Evolutionary conservation across 1,140 invertebrate genomes (phyloP), one percentile per base, ranked within the genome.

Genomic region (Aphelinus certus): DNA sequence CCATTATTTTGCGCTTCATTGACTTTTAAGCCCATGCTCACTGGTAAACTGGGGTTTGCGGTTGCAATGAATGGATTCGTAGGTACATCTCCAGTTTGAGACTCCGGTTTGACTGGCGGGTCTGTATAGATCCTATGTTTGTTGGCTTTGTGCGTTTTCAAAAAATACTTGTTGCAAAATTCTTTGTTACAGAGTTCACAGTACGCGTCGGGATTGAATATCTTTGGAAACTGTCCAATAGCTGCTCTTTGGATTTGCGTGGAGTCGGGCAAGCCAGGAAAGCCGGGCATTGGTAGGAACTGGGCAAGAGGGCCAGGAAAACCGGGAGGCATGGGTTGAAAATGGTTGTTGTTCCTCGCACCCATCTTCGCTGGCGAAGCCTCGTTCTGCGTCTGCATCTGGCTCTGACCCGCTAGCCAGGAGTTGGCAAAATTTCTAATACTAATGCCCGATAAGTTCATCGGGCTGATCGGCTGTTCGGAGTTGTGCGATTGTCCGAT

Each of bases 91-190:
- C n/a, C 46, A 43, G 9, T 42, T 60, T 73, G 64, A 26, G 56
- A 46, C 49, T 77, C 26, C 26, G 26, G 26, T 26, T 26, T 26
- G 69, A 26, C 49, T 83, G 80, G 71, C 77, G 7, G 90, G 90
- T 93, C 92, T 49, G 91, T 91, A 78, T 95, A 95, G 69, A 97
- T 96, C 7, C 95, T 95, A 82, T 98, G 96, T 81, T 97, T 97
- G 84, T 98, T 98, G 1, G 96, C 96, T 84, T 96, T 96, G 89
- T 98, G 96, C 47, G 97, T 99, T 88, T 99, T 98, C 3, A 99
- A 89, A 85, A 99, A 99, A 88, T 99, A 99, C 86, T 99, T 99
- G 90, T 99, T 99, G 89, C 98, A 99, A 83, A 98, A 97, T 87
- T 99, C 97, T 87, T 99, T 99, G 88, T 99, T 98, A 89, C 98